These are phyloP conservation scores for Aethes cnicana DNA, from an alignment of 2,888 invertebrate genomes.

Conservation along the genomic window DNA sequence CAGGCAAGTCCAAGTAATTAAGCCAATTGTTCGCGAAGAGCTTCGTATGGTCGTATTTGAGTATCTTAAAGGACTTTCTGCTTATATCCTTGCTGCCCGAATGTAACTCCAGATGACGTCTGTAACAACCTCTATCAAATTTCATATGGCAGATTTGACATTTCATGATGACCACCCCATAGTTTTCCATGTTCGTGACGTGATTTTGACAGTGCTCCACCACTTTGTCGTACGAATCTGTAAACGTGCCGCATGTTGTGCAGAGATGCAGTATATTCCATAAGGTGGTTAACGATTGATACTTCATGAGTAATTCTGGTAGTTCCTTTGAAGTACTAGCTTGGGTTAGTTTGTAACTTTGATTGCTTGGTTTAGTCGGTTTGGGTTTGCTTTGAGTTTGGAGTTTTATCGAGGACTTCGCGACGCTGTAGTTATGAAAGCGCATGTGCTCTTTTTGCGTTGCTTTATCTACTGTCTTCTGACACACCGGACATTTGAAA, in stretches of 20 bases:
- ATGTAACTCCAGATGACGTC: constrained; percentile 47
- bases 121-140: constrained; percentile 45
- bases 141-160: constrained; percentile 52
- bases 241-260: constrained; percentile 43
- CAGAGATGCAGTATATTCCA: constrained; percentile 61
- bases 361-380: background rate
- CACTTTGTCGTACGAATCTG: constrained; percentile 51
- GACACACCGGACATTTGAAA: constrained; percentile 41
- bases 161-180: constrained; percentile 33
- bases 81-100: constrained; percentile 32
- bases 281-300: constrained; percentile 45
- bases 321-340: too few species aligned
- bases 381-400: too few species aligned
- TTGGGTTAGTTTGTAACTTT: background rate
- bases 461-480: constrained; percentile 40
- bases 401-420: too few species aligned
- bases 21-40: constrained; percentile 50
- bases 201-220: constrained; percentile 59
- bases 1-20: constrained; percentile 45
- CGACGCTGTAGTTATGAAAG: constrained; percentile 41
- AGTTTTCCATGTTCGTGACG: constrained; percentile 39
- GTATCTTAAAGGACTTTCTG: constrained; percentile 45
- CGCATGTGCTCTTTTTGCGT: constrained; percentile 45
- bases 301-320: constrained; percentile 51
- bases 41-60: constrained; percentile 44